Conservation (phyloP, 2,888 invertebrate genomes). For the Cosmorhoe ocellata region DNA sequence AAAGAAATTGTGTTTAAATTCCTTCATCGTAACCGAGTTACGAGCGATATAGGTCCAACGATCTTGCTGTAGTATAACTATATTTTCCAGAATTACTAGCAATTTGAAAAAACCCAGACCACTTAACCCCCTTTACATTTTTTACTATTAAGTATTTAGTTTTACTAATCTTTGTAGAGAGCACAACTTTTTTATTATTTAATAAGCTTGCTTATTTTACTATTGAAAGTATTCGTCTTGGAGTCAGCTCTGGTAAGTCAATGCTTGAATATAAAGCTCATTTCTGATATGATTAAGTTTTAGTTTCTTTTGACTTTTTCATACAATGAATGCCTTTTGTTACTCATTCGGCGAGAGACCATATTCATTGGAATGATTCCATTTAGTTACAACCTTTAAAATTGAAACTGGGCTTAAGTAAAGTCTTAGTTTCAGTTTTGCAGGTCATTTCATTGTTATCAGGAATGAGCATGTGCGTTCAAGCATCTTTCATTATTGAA, state of each 20-base stretch:
- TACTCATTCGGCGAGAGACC: background rate
- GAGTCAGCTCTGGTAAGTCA: constrained; percentile 37
- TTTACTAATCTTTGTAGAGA: constrained; percentile 25
- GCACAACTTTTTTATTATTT: constrained; percentile 35
- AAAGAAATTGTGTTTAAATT: too few species aligned
- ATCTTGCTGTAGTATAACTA: too few species aligned
- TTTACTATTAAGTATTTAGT: constrained; percentile 5
- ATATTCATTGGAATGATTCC: constrained; percentile 14
- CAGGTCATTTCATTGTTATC: constrained; percentile 34
- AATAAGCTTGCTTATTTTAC: constrained; percentile 41
- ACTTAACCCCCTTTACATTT: background rate
- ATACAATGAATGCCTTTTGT: background rate
- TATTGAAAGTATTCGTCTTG: constrained; percentile 12
- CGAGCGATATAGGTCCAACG: too few species aligned
- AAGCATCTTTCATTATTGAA: constrained; percentile 31
- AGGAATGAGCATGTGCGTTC: constrained; percentile 57
- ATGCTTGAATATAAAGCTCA: constrained; percentile 41
- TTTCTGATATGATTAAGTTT: constrained; percentile 43
- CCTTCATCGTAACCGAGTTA: too few species aligned
- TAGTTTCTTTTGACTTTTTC: constrained; percentile 1
- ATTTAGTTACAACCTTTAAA: background rate
- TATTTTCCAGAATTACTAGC: too few species aligned
- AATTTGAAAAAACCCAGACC: too few species aligned
- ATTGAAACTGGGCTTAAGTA: too few species aligned
- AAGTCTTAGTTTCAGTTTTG: background rate